Evolutionary conservation across 2,888 invertebrate species (phyloP).

Genomic region (Brenthis hecate): DNA sequence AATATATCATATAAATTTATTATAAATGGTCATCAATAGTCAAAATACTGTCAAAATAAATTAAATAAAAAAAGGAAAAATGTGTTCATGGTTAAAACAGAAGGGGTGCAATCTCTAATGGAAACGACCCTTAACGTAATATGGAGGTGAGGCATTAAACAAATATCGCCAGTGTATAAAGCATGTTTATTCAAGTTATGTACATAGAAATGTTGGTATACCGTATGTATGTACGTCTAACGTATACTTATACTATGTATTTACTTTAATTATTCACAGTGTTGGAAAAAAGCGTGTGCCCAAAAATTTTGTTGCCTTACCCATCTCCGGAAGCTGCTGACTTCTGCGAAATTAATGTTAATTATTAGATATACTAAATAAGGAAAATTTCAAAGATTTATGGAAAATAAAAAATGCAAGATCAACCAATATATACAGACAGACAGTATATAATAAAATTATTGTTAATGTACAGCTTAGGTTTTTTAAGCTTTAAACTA

Average conservation of each 20-base stretch:
- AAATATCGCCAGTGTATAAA: constrained; percentile 62
- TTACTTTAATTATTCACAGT: constrained; percentile 51
- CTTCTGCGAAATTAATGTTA: constrained; percentile 25
- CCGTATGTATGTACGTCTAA: constrained; percentile 46
- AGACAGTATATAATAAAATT: too few relatives aligned
- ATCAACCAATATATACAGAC: too few relatives aligned
- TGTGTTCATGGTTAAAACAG: neutral
- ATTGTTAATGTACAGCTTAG: too few relatives aligned
- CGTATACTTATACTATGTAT: constrained; percentile 52
- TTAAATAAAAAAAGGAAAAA: constrained; percentile 2
- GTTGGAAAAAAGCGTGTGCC: constrained; percentile 45
- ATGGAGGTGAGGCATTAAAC: constrained; percentile 62
- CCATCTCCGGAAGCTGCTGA: constrained; percentile 23
- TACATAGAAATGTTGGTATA: constrained; percentile 52
- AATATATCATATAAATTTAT: neutral
- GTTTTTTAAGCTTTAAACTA: too few relatives aligned
- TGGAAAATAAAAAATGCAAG: neutral
- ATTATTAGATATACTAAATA: constrained; percentile 38
- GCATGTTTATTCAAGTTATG: constrained; percentile 65
- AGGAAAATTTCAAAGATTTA: neutral
- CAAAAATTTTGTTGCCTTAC: constrained; percentile 51
- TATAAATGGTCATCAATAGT: neutral
- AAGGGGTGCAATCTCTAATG: constrained; percentile 27
- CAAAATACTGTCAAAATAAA: neutral
- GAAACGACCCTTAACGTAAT: constrained; percentile 33